Evolutionary conservation across 1,140 invertebrate genomes (phyloP), one percentile per base, ranked within the genome.

Genomic region (Dreissena rostriformis): DNA sequence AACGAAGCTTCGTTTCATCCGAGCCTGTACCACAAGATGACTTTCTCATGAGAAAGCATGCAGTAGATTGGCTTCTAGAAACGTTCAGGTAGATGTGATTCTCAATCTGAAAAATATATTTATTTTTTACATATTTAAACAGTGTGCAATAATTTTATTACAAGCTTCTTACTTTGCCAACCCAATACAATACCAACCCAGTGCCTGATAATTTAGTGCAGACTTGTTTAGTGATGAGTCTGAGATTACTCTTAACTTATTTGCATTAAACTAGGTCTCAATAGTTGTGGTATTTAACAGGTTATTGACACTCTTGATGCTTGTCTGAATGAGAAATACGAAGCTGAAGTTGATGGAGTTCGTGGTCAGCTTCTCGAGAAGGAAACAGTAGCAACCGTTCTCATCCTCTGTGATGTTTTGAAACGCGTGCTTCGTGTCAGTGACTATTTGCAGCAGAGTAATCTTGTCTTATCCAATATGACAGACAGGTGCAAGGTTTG

Each of bases 391-490:
- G 63, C 75, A 14, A 28, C 12, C 2, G 57, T 66, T 1, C 26
- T 66, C 2, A 24, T 66, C 5, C 28, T 77, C 4, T 66, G 75
- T 51, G 75, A 77, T 28, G 19, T 77, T 12, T 24, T 77, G 29
- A 22, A 49, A 26, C 75, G 57, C 22, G 75, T 77, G 10, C 24
- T 77, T 19, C 22, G 8, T 19, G 65, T 77, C 17, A 77, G 75
- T 49, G 24, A 77, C 26, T 66, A 77, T 29, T 63, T 77, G 49
- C 74, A 76, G 26, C n/a, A n/a, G n/a, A n/a, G n/a, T n/a, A n/a
- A n/a, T n/a, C n/a, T 26, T 7, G 24, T 28, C 11, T 76, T 76
- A n/a, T 76, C 74, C 24, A 15, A 63, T 63, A 29, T 76, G 55
- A 4, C 15, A 6, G 14, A 14, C 19, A 76, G 52, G 65, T 61